Evolutionary conservation across 2,113 vertebrate species (phyloP).

Genomic region (Alligator sinensis): DNA sequence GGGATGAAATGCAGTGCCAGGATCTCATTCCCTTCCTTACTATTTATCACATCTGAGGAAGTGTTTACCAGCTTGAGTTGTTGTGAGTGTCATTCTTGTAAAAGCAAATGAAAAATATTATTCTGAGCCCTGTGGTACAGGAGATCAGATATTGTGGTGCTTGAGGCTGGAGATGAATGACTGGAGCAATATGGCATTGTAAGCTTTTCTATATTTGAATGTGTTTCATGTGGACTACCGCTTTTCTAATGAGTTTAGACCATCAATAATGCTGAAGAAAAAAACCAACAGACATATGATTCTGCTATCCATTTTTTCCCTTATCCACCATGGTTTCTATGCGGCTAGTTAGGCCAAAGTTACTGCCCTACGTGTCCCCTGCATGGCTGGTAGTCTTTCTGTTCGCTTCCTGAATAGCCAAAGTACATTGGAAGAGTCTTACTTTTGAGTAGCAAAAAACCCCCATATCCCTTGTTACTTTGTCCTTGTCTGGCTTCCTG

Average conservation of each 20-base stretch:
- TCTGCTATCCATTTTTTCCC: not conserved
- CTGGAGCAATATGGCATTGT: not conserved
- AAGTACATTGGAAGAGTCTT: not conserved
- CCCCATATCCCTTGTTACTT: too few relatives aligned
- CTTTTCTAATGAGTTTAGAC: not conserved
- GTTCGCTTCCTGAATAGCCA: not conserved
- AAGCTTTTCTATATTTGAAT: not conserved
- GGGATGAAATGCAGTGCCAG: conserved; percentile 50
- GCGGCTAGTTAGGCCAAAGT: not conserved
- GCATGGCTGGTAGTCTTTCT: not conserved
- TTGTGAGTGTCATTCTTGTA: conserved; percentile 40
- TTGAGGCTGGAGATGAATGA: not conserved
- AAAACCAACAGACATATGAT: not conserved
- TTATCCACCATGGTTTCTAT: not conserved
- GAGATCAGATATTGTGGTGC: conserved; percentile 10
- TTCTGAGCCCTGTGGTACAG: conserved; percentile 11
- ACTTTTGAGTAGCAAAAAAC: too few relatives aligned
- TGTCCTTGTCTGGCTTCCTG: too few relatives aligned
- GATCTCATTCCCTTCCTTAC: conserved; percentile 29
- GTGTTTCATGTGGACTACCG: not conserved
- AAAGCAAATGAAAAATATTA: conserved; percentile 59
- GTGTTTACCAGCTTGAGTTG: conserved; percentile 23
- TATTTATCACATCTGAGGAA: conserved; percentile 52
- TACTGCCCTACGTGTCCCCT: not conserved
- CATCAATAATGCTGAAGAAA: not conserved